These are phyloP conservation scores for Syngnathoides biaculeatus DNA, from an alignment of 2,113 vertebrate genomes.

Conservation along the genomic window DNA sequence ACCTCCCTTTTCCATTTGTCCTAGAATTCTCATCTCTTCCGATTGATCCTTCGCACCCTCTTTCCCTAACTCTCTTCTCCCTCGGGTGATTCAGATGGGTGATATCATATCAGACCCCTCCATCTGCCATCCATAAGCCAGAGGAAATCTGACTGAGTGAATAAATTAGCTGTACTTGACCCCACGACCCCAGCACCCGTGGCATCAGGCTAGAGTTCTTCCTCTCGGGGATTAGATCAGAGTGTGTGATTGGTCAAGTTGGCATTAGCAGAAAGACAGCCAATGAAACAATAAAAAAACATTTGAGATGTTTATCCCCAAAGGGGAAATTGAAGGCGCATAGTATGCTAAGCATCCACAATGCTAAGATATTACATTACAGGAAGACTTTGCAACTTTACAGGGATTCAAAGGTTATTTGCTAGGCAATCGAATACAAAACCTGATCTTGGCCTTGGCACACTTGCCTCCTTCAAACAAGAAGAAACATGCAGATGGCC, in stretches of 20 bases:
- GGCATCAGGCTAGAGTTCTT: slow-evolving; percentile 58
- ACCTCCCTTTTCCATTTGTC: slow-evolving; percentile 41
- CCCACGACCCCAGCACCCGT: slow-evolving; percentile 61
- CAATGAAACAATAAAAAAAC: slow-evolving; percentile 60
- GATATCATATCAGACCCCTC: slow-evolving; percentile 75
- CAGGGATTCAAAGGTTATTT: not conserved
- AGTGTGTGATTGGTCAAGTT: slow-evolving; percentile 52
- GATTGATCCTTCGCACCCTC: slow-evolving; percentile 44
- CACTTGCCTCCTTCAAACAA: slow-evolving; percentile 37
- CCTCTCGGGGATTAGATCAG: slow-evolving; percentile 66
- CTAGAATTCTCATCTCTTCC: slow-evolving; percentile 57
- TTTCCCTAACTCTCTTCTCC: slow-evolving; percentile 38
- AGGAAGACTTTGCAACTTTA: slow-evolving; percentile 17
- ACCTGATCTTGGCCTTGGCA: slow-evolving; percentile 70
- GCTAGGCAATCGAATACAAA: slow-evolving; percentile 69
- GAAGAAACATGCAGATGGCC: slow-evolving; percentile 31
- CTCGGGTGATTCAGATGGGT: slow-evolving; percentile 70
- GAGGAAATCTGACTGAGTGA: slow-evolving; percentile 81
- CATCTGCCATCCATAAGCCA: slow-evolving; percentile 73
- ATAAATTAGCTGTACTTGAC: slow-evolving; percentile 81
- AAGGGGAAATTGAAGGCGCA: slow-evolving; percentile 65
- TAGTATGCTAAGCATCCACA: slow-evolving; percentile 44
- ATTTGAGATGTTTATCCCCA: slow-evolving; percentile 63
- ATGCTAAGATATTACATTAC: slow-evolving; percentile 23
- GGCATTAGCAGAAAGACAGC: slow-evolving; percentile 47